Evolutionary conservation across 35 echinoderm and acorn worm species (phyloP).

Genomic region (Lytechinus pictus): DNA sequence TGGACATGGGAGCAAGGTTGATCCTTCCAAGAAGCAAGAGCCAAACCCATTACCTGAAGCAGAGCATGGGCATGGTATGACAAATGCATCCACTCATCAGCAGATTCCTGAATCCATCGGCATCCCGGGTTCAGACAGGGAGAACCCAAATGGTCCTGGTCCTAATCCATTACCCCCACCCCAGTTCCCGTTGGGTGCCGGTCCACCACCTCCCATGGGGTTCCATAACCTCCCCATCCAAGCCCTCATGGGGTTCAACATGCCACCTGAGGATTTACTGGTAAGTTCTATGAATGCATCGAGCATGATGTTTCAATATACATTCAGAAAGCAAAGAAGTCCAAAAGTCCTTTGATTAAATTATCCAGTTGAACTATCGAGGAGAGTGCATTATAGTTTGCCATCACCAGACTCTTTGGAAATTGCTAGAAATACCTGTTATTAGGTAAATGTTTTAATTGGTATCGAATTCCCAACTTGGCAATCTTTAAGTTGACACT

Average conservation of each 20-base stretch:
- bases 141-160: not conserved
- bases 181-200: not conserved
- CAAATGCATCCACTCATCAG: not conserved
- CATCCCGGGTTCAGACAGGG: not conserved
- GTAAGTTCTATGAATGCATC: not conserved
- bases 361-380: too few relatives aligned
- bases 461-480: too few relatives aligned
- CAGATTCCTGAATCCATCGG: not conserved
- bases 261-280: not conserved
- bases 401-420: too few relatives aligned
- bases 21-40: not conserved
- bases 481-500: too few relatives aligned
- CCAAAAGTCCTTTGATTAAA: too few relatives aligned
- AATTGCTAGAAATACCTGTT: too few relatives aligned
- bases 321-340: too few relatives aligned
- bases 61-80: not conserved
- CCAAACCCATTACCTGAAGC: not conserved
- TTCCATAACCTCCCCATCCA: not conserved
- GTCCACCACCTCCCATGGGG: not conserved
- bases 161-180: not conserved
- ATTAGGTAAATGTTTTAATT: too few relatives aligned
- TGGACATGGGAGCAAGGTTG: not conserved
- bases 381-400: too few relatives aligned
- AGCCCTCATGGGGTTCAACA: conserved; percentile 22
- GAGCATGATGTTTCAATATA: not conserved